Percentiles rank a stretch among this genome's conserved stretches.
phyloP scores from a whole-genome alignment of 2,797 vertebrate genomes.

The Vireo griseus region DNA sequence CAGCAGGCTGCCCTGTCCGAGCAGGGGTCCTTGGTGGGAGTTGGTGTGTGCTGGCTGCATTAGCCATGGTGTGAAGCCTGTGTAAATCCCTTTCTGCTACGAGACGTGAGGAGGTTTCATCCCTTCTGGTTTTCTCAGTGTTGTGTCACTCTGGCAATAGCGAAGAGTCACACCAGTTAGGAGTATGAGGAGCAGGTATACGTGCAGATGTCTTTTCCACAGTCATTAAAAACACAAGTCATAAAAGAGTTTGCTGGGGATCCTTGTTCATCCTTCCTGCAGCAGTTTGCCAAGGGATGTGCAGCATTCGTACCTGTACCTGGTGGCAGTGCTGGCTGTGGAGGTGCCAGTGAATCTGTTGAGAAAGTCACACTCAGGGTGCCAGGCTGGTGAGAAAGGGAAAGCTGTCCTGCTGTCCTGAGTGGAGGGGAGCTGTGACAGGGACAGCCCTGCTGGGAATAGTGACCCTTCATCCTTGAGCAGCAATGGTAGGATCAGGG shows the following conservation, averaged over 20 bases:
- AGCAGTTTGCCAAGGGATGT: not conserved
- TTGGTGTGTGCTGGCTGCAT: not conserved
- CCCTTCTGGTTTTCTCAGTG: not conserved
- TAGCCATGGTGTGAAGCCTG: not conserved
- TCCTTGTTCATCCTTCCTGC: not conserved
- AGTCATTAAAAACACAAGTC: not conserved
- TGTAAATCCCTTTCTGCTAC: not conserved
- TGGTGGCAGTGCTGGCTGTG: not conserved
- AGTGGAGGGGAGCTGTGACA: not conserved
- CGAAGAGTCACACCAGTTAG: not conserved
- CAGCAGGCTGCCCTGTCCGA: rapidly evolving
- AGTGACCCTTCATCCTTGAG: not conserved
- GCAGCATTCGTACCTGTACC: rapidly evolving
- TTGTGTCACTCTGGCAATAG: not conserved
- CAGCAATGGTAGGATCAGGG: not conserved
- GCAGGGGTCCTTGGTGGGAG: not conserved
- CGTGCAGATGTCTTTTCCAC: not conserved
- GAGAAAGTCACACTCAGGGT: not conserved
- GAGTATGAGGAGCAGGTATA: not conserved
- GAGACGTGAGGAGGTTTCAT: not conserved
- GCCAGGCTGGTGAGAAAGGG: not conserved
- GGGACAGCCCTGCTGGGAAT: not conserved
- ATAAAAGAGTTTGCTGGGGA: not conserved
- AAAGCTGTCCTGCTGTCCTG: not conserved
- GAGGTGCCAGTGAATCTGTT: not conserved